phyloP scores from a whole-genome alignment of 2,888 invertebrate species.

The Phymatocera aterrima region DNA sequence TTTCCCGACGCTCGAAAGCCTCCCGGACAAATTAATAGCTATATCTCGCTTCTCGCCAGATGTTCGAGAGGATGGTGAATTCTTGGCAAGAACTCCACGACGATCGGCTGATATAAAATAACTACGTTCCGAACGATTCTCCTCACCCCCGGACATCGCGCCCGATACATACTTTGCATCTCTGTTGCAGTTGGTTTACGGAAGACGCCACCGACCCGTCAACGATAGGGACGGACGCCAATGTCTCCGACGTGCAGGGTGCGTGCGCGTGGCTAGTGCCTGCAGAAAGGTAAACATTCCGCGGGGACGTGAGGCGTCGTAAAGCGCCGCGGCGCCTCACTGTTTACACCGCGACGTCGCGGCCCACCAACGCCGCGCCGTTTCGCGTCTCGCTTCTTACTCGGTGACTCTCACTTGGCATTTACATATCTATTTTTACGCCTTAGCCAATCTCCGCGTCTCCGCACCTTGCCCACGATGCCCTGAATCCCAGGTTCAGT shows the following conservation, averaged over 20 bases:
- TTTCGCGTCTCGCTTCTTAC: slow-evolving; percentile 35
- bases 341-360: slow-evolving; percentile 76
- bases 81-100: not conserved
- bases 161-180: slow-evolving; percentile 20
- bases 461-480: not conserved
- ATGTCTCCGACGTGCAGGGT: slow-evolving; percentile 19
- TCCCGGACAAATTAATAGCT: not conserved
- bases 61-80: not conserved
- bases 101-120: not conserved
- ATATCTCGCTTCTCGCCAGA: not conserved
- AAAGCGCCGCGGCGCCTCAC: slow-evolving; percentile 77
- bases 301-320: slow-evolving; percentile 71
- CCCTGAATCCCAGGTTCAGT: not conserved
- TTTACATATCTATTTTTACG: slow-evolving; percentile 28
- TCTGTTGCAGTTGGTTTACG: slow-evolving; percentile 28
- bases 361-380: slow-evolving; percentile 58
- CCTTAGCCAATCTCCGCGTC: slow-evolving; percentile 4
- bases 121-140: not conserved
- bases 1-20: not conserved
- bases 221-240: slow-evolving; percentile 30
- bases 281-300: slow-evolving; percentile 64
- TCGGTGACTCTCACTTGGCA: slow-evolving; percentile 35
- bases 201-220: slow-evolving; percentile 41
- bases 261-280: slow-evolving; percentile 34
- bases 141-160: not conserved